Conservation (phyloP, 2,797 vertebrate genomes). For the Eospalax fontanierii region DNA sequence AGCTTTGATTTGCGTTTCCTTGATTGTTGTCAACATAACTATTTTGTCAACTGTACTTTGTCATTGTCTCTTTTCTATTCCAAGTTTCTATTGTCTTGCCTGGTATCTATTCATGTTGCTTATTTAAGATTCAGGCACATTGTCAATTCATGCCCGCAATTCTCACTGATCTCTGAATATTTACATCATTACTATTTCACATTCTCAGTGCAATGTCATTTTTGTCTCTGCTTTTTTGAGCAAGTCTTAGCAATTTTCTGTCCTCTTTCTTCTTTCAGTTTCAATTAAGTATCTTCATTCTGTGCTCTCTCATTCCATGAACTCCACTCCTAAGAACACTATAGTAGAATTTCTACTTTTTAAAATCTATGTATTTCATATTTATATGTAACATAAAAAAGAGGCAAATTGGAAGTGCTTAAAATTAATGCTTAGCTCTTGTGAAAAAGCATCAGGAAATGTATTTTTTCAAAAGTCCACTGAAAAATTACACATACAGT, state of each 20-base stretch:
- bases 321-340: neutral
- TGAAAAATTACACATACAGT: too few relatives aligned
- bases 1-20: neutral
- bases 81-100: neutral
- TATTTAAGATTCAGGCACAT: neutral
- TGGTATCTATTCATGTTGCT: neutral
- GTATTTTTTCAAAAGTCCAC: constrained; percentile 75
- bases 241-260: too few relatives aligned
- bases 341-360: too few relatives aligned
- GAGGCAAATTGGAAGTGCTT: too few relatives aligned
- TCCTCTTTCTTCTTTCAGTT: neutral
- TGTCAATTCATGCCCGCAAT: neutral
- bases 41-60: neutral
- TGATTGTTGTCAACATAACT: neutral
- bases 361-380: too few relatives aligned
- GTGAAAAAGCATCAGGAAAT: too few relatives aligned
- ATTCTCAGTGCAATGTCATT: neutral
- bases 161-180: neutral
- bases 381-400: too few relatives aligned
- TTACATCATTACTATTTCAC: neutral
- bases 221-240: too few relatives aligned
- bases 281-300: neutral
- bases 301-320: neutral
- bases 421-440: too few relatives aligned
- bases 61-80: neutral